These are phyloP conservation scores for Hyles euphorbiae DNA, from an alignment of 1,140 invertebrate species.

Conservation along the genomic window DNA sequence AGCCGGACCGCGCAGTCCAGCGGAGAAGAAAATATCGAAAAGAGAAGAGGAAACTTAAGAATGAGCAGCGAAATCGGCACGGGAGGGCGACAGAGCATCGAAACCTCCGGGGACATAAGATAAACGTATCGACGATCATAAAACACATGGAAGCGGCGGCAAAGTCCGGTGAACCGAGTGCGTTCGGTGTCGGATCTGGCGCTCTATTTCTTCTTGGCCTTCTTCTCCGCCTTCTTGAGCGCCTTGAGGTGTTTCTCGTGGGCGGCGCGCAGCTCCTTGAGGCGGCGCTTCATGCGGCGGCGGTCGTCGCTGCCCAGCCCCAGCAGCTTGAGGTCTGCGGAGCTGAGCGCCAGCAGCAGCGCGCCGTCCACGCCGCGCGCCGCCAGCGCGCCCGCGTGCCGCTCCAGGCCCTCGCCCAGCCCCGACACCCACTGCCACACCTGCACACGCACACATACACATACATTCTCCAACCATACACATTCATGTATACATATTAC, in stretches of 20 bases:
- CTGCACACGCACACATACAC: slow-evolving; percentile 57
- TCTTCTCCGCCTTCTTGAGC: slow-evolving; percentile 86
- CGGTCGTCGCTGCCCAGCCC: slow-evolving; percentile 91
- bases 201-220: slow-evolving; percentile 79
- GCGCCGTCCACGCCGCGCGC: slow-evolving; percentile 90
- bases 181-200: slow-evolving; percentile 3
- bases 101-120: too few species aligned
- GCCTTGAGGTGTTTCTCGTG: slow-evolving; percentile 91
- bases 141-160: too few species aligned
- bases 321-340: slow-evolving; percentile 90
- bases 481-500: too few species aligned
- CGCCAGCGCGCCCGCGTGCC: slow-evolving; percentile 88
- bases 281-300: slow-evolving; percentile 88
- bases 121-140: too few species aligned
- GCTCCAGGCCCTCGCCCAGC: slow-evolving; percentile 86
- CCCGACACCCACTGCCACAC: slow-evolving; percentile 92
- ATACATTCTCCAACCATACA: neutral
- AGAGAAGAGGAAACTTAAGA: too few species aligned
- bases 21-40: too few species aligned
- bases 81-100: too few species aligned
- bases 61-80: too few species aligned
- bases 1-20: too few species aligned
- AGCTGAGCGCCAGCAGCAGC: slow-evolving; percentile 88
- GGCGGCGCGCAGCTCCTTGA: slow-evolving; percentile 89
- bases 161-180: neutral